Conservation (phyloP, 2,888 invertebrate species). For the Drosophila mimica region DNA sequence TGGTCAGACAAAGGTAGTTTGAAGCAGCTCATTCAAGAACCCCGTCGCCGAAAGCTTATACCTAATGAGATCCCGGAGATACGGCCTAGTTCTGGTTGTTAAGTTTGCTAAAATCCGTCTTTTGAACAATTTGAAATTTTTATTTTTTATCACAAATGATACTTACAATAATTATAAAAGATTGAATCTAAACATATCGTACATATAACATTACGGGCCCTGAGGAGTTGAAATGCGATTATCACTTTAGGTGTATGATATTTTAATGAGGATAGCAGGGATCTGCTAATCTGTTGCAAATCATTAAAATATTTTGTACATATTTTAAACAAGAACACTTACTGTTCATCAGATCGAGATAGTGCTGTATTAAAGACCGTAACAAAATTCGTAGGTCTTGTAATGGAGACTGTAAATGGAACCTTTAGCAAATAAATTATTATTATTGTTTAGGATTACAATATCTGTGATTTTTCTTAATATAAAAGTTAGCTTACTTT, state of each 20-base stretch:
- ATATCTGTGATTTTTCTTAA: background rate
- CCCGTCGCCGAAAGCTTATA: background rate
- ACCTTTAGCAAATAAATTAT: conserved; percentile 86
- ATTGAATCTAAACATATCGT: background rate
- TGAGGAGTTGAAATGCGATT: background rate
- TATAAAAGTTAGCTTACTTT: conserved; percentile 86
- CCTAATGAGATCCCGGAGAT: background rate
- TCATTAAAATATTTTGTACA: no score
- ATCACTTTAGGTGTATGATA: background rate
- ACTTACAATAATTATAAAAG: background rate
- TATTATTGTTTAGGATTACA: background rate
- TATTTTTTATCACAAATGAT: background rate
- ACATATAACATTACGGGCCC: background rate
- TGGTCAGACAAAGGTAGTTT: background rate
- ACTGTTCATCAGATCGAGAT: conserved; percentile 87
- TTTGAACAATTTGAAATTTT: background rate
- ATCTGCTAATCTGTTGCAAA: background rate
- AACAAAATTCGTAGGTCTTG: conserved; percentile 87
- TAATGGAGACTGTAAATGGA: conserved; percentile 88
- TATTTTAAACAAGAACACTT: conserved; percentile 69
- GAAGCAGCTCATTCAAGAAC: background rate
- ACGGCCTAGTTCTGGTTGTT: background rate
- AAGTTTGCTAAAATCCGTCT: background rate
- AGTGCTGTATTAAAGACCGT: conserved; percentile 89
- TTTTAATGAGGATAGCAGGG: background rate